Evolutionary conservation across 2,113 vertebrate genomes (phyloP).

Genomic region (Elanoides forficatus): DNA sequence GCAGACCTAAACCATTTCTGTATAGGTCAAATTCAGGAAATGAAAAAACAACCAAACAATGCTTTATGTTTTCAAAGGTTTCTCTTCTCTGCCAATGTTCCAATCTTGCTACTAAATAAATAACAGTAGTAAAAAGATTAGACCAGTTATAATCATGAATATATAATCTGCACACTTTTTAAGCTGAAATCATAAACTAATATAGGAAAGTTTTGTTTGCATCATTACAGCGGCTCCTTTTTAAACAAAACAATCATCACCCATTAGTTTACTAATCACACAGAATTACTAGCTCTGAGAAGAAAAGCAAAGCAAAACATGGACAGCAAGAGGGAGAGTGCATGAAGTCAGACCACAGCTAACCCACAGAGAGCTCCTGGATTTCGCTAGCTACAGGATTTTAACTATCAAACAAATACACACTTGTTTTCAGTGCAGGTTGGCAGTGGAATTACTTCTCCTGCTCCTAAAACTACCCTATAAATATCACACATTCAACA

Average conservation of each 20-base stretch:
- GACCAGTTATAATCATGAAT: not conserved
- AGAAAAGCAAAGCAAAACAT: not conserved
- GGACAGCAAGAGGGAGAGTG: not conserved
- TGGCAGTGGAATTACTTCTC: constrained; percentile 18
- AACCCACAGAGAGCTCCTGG: not conserved
- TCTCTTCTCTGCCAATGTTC: not conserved
- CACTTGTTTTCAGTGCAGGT: not conserved
- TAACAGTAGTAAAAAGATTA: not conserved
- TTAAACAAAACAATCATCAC: not conserved
- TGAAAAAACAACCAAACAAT: not conserved
- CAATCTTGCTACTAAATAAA: not conserved
- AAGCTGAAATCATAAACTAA: not conserved
- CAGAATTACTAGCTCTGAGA: not conserved
- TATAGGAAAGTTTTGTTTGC: not conserved
- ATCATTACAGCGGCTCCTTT: not conserved
- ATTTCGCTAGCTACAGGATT: not conserved
- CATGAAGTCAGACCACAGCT: constrained; percentile 8
- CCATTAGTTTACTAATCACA: not conserved
- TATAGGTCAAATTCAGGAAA: not conserved
- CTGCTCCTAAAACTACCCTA: constrained; percentile 1
- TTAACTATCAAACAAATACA: constrained; percentile 24
- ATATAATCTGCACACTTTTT: not conserved
- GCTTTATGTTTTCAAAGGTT: not conserved
- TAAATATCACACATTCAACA: constrained; percentile 11
- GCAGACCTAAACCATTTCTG: not conserved